Evolutionary conservation across 1,140 invertebrate species (phyloP).

Genomic region (Neoseiulus cucumeris): DNA sequence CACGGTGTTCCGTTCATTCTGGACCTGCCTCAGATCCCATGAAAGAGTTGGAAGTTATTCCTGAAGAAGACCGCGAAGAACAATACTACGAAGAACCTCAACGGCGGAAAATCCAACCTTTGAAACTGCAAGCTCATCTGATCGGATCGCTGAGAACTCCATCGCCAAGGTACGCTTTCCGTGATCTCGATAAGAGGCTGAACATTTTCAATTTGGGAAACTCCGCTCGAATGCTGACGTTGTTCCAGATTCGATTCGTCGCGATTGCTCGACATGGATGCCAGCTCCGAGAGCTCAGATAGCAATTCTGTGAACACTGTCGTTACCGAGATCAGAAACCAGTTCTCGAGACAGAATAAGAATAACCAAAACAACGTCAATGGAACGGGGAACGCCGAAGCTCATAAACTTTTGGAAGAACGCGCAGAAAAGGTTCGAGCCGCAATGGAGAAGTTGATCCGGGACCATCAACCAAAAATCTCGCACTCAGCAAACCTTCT

Average conservation of each 20-base stretch:
- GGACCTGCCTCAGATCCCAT: background rate
- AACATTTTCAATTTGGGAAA: background rate
- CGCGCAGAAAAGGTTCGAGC: background rate
- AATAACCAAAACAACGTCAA: background rate
- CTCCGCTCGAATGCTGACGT: too few species aligned
- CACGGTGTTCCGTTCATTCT: background rate
- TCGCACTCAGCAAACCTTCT: background rate
- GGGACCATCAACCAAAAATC: constrained; percentile 4
- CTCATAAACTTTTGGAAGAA: background rate
- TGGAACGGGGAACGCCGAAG: background rate
- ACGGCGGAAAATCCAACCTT: background rate
- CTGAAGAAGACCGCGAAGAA: constrained; percentile 20
- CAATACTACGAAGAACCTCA: constrained; percentile 15
- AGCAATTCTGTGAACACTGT: constrained; percentile 1
- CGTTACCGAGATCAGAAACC: background rate
- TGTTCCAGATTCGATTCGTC: background rate
- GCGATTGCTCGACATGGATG: background rate
- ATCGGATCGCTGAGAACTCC: background rate
- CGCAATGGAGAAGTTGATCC: background rate
- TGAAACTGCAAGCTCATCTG: background rate
- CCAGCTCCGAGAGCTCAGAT: background rate
- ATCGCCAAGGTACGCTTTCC: background rate
- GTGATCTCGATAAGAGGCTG: background rate
- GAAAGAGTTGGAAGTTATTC: constrained; percentile 20
- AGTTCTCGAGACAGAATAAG: background rate